Evolutionary conservation across 2,888 invertebrate species (phyloP), one percentile per base, ranked within the genome.

Genomic region (Trichacis sp.): DNA sequence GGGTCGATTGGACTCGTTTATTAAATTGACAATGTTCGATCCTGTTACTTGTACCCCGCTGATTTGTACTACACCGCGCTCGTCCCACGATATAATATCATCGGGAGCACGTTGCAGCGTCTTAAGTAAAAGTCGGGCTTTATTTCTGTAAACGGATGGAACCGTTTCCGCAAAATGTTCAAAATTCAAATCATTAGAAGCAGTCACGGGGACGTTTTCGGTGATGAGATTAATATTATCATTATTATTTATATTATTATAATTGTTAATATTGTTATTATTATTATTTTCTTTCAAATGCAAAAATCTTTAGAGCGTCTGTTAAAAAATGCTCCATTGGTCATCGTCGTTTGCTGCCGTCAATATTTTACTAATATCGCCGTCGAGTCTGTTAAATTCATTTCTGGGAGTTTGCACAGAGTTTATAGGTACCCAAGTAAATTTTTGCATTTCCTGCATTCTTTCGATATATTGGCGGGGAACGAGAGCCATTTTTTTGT

Each of bases 321-420:
- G 40, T 47, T 56, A 18, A 50, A 59, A 66, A 2, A 58, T 24
- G 0, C 47, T n/a, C 57, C 65, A 69, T 45, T 66, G 66, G 45
- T 62, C 59, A n/a, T 38, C n/a, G 11, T 65, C 59, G 24, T 55
- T 40, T 9, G 12, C 9, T 14, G 57, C 46, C 17, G 65, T 46
- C 20, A 67, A 59, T 54, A 69, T 67, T 15, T 53, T 45, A 8
- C 47, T 51, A 53, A 65, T 62, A 29, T 62, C 59, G 2, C n/a
- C 17, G 19, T 68, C 63, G 8, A 63, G 18, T 38, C 59, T 29
- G n/a, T 14, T 50, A 18, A 63, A n/a, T 17, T 43, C 45, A 15
- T 30, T 42, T 1, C 42, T 56, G 9, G 53, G 58, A 5, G 50
- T 33, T 9, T 46, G 59, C 4, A 46, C 45, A 1, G 53, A 17